Percentiles rank a stretch among this genome's conserved stretches.
Evolutionary conservation across 2,797 vertebrate species (phyloP).

Genomic region (Cheirogaleus major): DNA sequence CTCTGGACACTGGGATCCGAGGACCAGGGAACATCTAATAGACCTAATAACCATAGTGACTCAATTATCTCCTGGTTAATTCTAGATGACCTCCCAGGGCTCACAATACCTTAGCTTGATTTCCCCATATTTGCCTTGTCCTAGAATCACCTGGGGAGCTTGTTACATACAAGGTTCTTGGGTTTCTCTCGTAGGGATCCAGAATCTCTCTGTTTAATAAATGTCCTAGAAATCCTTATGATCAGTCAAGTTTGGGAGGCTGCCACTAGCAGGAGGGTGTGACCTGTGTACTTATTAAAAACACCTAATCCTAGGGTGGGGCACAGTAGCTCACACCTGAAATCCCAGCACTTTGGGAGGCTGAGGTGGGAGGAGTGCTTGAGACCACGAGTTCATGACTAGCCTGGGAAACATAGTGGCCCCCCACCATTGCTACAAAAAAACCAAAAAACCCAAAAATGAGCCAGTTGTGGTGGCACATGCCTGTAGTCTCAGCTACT

Average conservation of each 20-base stretch:
- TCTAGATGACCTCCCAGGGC: background rate
- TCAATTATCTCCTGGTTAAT: background rate
- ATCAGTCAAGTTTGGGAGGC: background rate
- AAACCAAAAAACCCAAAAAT: too few relatives aligned
- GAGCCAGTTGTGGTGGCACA: background rate
- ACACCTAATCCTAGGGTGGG: background rate
- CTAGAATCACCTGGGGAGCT: background rate
- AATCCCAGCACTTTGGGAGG: too few relatives aligned
- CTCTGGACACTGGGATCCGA: too few relatives aligned
- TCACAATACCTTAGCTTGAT: background rate
- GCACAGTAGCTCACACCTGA: background rate
- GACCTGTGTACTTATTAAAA: background rate
- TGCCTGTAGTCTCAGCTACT: background rate
- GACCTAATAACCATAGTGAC: background rate
- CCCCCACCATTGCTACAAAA: background rate
- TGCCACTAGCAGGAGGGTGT: background rate
- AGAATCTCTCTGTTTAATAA: background rate
- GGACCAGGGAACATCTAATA: too few relatives aligned
- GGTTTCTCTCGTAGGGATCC: background rate
- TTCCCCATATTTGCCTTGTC: background rate
- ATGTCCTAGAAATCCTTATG: background rate
- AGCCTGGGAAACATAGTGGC: background rate
- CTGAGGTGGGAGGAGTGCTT: background rate
- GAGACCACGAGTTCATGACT: background rate
- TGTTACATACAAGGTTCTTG: background rate